Base-by-base conservation (phyloP, 2,113 vertebrate species). In the Saccopteryx bilineata region DNA sequence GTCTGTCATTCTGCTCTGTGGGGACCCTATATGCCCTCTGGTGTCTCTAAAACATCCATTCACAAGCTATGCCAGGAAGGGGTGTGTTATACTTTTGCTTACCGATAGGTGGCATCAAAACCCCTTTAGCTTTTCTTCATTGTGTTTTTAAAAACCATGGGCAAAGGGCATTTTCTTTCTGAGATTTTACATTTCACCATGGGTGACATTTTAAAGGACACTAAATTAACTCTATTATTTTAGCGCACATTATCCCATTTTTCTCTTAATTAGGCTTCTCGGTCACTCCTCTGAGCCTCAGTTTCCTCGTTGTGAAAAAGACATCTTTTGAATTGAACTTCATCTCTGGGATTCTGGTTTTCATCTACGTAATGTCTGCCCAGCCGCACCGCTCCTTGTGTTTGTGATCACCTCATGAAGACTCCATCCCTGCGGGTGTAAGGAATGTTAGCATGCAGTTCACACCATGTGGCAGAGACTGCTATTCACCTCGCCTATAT, bases 101-200 rank as follows among this genome's bases (percentile, higher is more conserved):
- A 96, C 98, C 98, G 97, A 96, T 48, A 98, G 98, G 97, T 98
- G 98, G 98, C 98, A 98, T 97, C 97, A 97, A 95, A 97, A 97
- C 90, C 88, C 97, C 93, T 98, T 84, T 66, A 91, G 66, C 69
- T 91, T 95, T 95, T 61, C 85, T 69, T 90, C 15, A 14, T 24
- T 90, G 39, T 23, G 2, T 74, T 69, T 96, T 85, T 65, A 39
- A 93, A 91, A 93, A 66, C 17, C 66, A 24, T 4, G 61, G 46
- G 19, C 66, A 80, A 63, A 93, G 5, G 56, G 13, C 15, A 31
- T 81, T 95, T 87, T 87, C 90, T 97, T 76, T 60, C 72, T 85
- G 66, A 69, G 56, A 61, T 60, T 92, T 69, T 60, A 50, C 31
- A 14, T 52, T 90, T 78, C 84, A 48, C 39, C 31, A 78, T 26